These are phyloP conservation scores for Huso huso DNA, from an alignment of 2,797 vertebrate genomes.

Conservation along the genomic window DNA sequence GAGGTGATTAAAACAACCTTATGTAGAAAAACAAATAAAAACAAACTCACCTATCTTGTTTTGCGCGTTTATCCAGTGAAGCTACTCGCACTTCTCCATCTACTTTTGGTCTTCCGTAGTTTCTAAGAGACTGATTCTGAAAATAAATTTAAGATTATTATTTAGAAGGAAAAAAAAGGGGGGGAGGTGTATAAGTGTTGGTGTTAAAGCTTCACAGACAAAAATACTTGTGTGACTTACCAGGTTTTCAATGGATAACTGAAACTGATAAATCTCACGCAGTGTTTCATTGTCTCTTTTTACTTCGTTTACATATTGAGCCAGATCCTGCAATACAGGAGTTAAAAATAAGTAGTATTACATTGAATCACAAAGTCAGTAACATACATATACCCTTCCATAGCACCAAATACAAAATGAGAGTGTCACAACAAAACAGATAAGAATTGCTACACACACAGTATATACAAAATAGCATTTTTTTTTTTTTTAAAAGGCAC, in stretches of 20 bases:
- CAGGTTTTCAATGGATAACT: conserved; percentile 93
- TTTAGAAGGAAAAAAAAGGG: not conserved
- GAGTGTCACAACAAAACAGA: too few species aligned
- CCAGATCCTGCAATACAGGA: conserved; percentile 72
- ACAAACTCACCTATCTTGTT: conserved; percentile 85
- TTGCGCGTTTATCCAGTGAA: conserved; percentile 84
- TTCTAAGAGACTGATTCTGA: conserved; percentile 82
- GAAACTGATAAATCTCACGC: conserved; percentile 90
- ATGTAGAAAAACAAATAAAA: not conserved
- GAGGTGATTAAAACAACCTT: too few species aligned
- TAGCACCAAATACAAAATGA: too few species aligned
- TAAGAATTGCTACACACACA: too few species aligned
- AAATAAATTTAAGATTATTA: conserved; percentile 21
- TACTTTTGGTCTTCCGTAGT: conserved; percentile 88
- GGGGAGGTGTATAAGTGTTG: not conserved
- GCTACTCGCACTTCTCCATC: conserved; percentile 88
- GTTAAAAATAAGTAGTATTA: too few species aligned
- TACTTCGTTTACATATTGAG: conserved; percentile 97
- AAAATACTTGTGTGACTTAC: conserved; percentile 46
- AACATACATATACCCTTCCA: too few species aligned
- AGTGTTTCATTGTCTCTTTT: conserved; percentile 96
- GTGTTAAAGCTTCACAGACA: not conserved
- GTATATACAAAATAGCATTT: not conserved
- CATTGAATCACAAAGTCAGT: too few species aligned
- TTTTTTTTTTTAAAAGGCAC: not conserved